Evolutionary conservation across 2,113 vertebrate species (phyloP), one percentile per base, ranked within the genome.

Genomic region (Campylomormyrus tamandua): DNA sequence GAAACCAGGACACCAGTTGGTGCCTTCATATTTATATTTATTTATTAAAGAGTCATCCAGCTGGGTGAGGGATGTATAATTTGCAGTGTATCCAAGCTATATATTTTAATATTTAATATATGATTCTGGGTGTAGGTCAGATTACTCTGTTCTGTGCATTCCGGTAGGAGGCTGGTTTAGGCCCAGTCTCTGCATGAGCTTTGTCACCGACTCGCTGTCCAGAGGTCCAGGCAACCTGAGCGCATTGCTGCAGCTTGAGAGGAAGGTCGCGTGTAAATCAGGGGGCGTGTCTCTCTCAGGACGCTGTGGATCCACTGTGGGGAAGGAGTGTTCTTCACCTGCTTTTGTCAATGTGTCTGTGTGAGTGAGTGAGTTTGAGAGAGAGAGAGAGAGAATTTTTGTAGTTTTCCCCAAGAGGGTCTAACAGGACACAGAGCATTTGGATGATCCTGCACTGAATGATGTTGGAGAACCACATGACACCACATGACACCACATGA

Each of bases 1-100:
- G n/a, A 70, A 35, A 88, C 74, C 48, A 84, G 86, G 42, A 42
- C 49, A n/a, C 21, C 15, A 8, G 48, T 21, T 46, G 13, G 74
- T 90, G 94, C 93, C 94, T 96, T 95, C 95, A 95, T 96, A 96
- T 96, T 93, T 95, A 95, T 96, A 95, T 96, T 83, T 97, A 97
- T 97, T 97, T 97, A 97, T 97, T 96, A 95, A 96, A 93, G 96
- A 95, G 95, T 96, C 95, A 95, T 96, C 95, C 95, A 95, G 87
- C 95, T 95, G 95, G 95, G 96, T 96, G 95, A 95, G 95, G 95
- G 94, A 92, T 96, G 95, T 96, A 97, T 95, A 96, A 83, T 62
- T 85, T 89, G 48, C 80, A 62, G 19, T 88, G 87, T 77, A 88
- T 58, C 49, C 70, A 77, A 88, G 53, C 48, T 83, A 83, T 58